phyloP scores from a whole-genome alignment of 30 jellyfish, hydroid and myxozoan species.

The Pseudorhiza aurosa region DNA sequence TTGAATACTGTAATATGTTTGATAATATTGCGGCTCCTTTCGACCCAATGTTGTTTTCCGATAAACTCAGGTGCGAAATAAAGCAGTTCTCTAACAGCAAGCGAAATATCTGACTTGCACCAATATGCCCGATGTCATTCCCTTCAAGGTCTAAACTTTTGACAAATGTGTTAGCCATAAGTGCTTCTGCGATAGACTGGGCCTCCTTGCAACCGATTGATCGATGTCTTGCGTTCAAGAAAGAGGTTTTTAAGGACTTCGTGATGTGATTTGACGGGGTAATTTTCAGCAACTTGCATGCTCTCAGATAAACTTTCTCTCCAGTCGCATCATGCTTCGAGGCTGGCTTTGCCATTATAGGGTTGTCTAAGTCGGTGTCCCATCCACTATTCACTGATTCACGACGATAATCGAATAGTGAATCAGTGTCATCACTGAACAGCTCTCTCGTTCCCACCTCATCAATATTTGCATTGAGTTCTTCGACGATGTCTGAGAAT shows the following conservation, averaged over 20 bases:
- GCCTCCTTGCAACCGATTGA: constrained; percentile 62
- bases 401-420: neutral
- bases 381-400: constrained; percentile 59
- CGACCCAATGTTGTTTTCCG: constrained; percentile 67
- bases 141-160: constrained; percentile 62
- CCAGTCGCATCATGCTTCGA: constrained; percentile 46
- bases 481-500: constrained; percentile 44
- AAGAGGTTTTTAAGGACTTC: constrained; percentile 29
- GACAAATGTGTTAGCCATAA: constrained; percentile 53
- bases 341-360: neutral
- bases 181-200: constrained; percentile 60
- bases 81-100: constrained; percentile 63
- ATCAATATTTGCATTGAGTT: constrained; percentile 22
- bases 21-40: constrained; percentile 40
- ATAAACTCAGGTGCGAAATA: constrained; percentile 39
- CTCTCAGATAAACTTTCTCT: constrained; percentile 6
- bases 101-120: constrained; percentile 17
- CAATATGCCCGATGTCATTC: constrained; percentile 48
- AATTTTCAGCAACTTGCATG: constrained; percentile 31
- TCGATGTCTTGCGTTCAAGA: constrained; percentile 47
- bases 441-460: neutral
- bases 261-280: constrained; percentile 61
- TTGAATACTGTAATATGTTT: constrained; percentile 18
- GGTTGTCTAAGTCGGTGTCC: constrained; percentile 75
- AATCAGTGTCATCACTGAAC: neutral